Conservation (phyloP, 2,113 vertebrate species). For the Cyprinodon brontotheroides region DNA sequence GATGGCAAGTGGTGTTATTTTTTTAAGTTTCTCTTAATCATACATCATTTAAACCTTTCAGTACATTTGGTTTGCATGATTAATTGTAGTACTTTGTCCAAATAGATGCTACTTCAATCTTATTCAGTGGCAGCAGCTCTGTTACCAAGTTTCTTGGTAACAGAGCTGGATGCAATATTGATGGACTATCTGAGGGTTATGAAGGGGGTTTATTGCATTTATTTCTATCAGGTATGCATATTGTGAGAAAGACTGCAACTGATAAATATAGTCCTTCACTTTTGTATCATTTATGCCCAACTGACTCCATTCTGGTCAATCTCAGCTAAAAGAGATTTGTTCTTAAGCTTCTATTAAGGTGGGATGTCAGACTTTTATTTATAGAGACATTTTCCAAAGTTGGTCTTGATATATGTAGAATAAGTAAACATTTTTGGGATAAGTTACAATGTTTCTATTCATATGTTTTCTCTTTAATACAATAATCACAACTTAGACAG, state of each 20-base stretch:
- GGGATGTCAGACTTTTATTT: neutral
- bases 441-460: neutral
- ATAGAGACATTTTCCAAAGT: neutral
- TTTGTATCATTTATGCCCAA: neutral
- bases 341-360: neutral
- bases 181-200: neutral
- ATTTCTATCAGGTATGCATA: neutral
- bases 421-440: neutral
- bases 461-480: neutral
- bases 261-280: neutral
- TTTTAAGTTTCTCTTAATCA: neutral
- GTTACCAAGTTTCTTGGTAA: neutral
- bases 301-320: neutral
- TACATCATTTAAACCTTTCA: neutral
- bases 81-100: neutral
- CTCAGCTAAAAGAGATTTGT: neutral
- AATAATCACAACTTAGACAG: slow-evolving; percentile 5
- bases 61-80: neutral
- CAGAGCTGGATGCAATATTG: neutral
- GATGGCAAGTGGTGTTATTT: neutral
- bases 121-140: neutral
- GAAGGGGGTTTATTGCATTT: neutral
- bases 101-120: neutral
- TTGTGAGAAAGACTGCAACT: neutral
- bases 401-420: neutral